A percentile compares a stretch with the other conserved stretches of the same genome.
Conservation (phyloP, 2,797 vertebrate genomes). For the Anomalospiza imberbis region DNA sequence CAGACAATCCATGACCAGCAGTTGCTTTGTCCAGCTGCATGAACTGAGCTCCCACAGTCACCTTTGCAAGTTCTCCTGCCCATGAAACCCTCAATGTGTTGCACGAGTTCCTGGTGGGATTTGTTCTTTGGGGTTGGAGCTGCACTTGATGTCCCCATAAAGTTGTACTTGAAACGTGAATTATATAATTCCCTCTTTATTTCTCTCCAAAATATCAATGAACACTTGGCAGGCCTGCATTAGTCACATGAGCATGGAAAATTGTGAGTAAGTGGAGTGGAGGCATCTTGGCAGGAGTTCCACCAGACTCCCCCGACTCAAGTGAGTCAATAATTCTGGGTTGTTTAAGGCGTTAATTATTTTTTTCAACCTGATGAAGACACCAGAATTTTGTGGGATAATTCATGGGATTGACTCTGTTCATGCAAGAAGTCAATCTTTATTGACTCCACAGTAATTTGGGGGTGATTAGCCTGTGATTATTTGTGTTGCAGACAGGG, state of each 20-base stretch:
- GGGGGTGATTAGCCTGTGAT: background rate
- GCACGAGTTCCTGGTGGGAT: fast-evolving
- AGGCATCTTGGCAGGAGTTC: background rate
- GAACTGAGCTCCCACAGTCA: background rate
- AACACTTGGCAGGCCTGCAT: background rate
- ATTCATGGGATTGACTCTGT: background rate
- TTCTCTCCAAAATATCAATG: background rate
- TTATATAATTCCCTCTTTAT: background rate
- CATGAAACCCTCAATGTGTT: background rate
- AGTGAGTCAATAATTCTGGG: background rate
- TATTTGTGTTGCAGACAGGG: background rate
- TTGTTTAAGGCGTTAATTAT: background rate
- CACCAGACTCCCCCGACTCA: background rate
- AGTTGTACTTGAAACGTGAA: background rate
- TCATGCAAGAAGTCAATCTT: background rate
- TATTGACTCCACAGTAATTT: background rate
- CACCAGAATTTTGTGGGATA: background rate
- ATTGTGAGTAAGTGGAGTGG: background rate
- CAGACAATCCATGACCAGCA: background rate
- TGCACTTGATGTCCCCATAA: background rate
- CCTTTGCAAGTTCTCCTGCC: background rate
- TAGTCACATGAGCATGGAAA: background rate
- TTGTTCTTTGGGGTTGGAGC: background rate
- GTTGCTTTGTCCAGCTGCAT: background rate
- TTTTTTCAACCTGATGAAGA: background rate